Evolutionary conservation across 1,140 invertebrate species (phyloP).

Genomic region (Drosophila sp.): DNA sequence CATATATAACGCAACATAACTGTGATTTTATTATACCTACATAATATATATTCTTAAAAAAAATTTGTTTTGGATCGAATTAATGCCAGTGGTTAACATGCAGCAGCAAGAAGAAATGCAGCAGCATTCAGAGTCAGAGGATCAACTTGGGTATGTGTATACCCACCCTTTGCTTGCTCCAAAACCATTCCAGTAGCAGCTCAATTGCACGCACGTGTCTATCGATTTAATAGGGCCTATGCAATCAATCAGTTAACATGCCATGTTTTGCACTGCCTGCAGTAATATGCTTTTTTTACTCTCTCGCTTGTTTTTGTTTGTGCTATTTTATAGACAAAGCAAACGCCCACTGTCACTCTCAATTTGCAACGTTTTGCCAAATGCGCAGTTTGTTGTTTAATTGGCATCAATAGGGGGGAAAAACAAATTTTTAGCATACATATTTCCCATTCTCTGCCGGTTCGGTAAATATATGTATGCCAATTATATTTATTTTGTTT

Average conservation of each 20-base stretch:
- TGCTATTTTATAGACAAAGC: background rate
- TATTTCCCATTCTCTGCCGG: conserved; percentile 36
- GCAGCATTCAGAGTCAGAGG: conserved; percentile 19
- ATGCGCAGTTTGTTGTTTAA: conserved; percentile 76
- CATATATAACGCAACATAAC: conserved; percentile 46
- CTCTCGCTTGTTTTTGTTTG: background rate
- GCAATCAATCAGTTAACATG: conserved; percentile 15
- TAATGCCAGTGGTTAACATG: conserved; percentile 34
- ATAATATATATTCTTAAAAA: conserved; percentile 33
- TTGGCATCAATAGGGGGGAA: conserved; percentile 47
- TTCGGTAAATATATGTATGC: conserved; percentile 38
- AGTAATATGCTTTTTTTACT: conserved; percentile 1
- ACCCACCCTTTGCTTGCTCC: conserved; percentile 38
- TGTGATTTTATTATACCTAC: conserved; percentile 59
- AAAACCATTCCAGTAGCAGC: conserved; percentile 27
- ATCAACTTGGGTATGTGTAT: conserved; percentile 41
- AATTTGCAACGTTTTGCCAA: conserved; percentile 68
- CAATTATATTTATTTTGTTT: conserved; percentile 17
- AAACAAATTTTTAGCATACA: conserved; percentile 46
- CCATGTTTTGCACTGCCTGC: conserved; percentile 6
- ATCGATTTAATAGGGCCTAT: conserved; percentile 24
- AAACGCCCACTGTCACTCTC: conserved; percentile 38
- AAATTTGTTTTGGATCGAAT: conserved; percentile 23
- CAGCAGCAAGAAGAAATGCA: conserved; percentile 32
- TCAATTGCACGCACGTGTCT: conserved; percentile 14